These are phyloP conservation scores for Reticulitermes lucifugus DNA, from an alignment of 2,888 invertebrate species.

Conservation along the genomic window DNA sequence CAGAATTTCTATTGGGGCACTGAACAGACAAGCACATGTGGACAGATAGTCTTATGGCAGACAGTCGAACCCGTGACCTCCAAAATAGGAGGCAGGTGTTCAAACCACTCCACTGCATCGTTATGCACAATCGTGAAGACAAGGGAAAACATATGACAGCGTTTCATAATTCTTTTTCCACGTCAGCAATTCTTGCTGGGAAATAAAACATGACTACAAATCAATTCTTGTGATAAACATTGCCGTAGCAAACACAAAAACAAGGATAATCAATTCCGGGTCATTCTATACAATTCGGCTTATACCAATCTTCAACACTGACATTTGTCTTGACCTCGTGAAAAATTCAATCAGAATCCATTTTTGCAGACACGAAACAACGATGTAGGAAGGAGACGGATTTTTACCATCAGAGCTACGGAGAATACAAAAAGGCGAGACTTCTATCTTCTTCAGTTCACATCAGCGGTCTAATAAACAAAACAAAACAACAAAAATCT, in stretches of 20 bases:
- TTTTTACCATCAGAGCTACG: neutral
- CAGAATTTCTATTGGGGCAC: no score
- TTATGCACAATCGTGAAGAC: neutral
- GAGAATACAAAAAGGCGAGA: neutral
- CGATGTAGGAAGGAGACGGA: neutral
- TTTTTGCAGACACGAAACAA: constrained; percentile 31
- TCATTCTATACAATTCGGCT: constrained; percentile 5
- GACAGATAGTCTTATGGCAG: no score
- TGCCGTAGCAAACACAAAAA: neutral
- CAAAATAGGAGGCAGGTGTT: neutral
- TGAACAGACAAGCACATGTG: no score
- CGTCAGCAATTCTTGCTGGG: neutral
- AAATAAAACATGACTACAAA: neutral
- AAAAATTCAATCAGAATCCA: constrained; percentile 36
- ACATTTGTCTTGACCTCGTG: constrained; percentile 32
- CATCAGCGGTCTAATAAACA: constrained; percentile 7
- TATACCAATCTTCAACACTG: neutral
- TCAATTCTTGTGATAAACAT: neutral
- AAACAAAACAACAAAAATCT: constrained; percentile 1
- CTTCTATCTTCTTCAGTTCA: constrained; percentile 1
- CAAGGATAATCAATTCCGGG: constrained; percentile 31
- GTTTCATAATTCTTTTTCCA: neutral
- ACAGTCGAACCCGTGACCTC: no score
- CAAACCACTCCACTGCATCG: neutral
- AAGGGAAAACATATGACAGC: neutral